Evolutionary conservation across 2,113 vertebrate genomes (phyloP).

Genomic region (Nothoprocta pentlandii): DNA sequence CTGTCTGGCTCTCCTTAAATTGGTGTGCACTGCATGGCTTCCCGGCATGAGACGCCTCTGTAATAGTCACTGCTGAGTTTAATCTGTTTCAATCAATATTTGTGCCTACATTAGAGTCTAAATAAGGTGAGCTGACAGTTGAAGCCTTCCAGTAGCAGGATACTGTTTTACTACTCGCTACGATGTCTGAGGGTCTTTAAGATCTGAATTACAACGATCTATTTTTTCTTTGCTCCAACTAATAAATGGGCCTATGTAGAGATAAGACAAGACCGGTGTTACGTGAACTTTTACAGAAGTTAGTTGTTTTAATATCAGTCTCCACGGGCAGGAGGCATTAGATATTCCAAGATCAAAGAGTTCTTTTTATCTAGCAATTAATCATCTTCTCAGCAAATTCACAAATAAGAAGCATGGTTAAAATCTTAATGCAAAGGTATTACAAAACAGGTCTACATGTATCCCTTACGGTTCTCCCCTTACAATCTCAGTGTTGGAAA

Average conservation of each 20-base stretch:
- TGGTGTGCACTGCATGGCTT: accelerated
- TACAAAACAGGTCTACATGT: not conserved
- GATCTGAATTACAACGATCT: not conserved
- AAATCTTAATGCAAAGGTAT: constrained; percentile 39
- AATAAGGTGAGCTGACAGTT: not conserved
- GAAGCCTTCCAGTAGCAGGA: not conserved
- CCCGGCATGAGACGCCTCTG: not conserved
- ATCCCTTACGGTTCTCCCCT: not conserved
- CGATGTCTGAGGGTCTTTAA: not conserved
- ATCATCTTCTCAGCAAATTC: constrained; percentile 36
- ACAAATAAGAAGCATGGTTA: constrained; percentile 14
- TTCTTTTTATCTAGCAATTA: constrained; percentile 61
- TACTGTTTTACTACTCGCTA: not conserved
- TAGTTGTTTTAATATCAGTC: not conserved
- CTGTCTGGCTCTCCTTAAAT: not conserved
- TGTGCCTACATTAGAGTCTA: not conserved
- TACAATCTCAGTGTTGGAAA: not conserved
- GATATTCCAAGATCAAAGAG: constrained; percentile 24
- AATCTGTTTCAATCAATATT: not conserved
- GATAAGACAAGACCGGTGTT: not conserved
- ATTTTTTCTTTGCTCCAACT: not conserved
- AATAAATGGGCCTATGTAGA: not conserved
- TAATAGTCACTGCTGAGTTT: not conserved
- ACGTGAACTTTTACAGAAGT: not conserved
- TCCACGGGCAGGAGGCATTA: not conserved